Percentiles rank a stretch among this genome's conserved stretches.
These are phyloP conservation scores for Drosophila neutralis DNA, from an alignment of 2,888 invertebrate species.

Conservation along the genomic window DNA sequence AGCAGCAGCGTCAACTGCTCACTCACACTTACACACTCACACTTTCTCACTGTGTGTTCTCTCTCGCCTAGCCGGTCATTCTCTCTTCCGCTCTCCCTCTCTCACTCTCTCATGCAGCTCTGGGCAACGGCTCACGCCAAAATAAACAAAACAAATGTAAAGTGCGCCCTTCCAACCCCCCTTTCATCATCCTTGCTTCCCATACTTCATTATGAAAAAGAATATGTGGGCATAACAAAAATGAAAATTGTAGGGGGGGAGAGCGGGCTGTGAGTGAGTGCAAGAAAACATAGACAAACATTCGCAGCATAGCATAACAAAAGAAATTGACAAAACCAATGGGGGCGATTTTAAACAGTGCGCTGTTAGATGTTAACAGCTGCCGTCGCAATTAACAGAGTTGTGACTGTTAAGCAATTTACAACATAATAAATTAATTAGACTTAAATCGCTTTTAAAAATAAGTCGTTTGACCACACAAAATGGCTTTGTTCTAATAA, in stretches of 20 bases:
- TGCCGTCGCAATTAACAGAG: conserved; percentile 41
- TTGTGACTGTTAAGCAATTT: conserved; percentile 25
- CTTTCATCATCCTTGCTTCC: background rate
- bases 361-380: conserved; percentile 43
- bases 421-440: conserved; percentile 31
- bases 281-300: conserved; percentile 65
- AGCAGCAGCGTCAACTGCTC: conserved; percentile 41
- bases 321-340: conserved; percentile 55
- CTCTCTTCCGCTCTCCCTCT: conserved; percentile 25
- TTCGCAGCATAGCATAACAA: conserved; percentile 57
- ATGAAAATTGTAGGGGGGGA: conserved; percentile 67
- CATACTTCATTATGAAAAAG: conserved; percentile 59
- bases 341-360: conserved; percentile 18
- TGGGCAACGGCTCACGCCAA: conserved; percentile 72
- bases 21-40: conserved; percentile 27
- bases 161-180: conserved; percentile 56
- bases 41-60: conserved; percentile 5
- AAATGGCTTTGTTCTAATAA: background rate
- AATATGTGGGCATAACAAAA: conserved; percentile 78
- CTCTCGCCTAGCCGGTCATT: conserved; percentile 7
- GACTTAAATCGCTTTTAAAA: conserved; percentile 1
- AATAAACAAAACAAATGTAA: conserved; percentile 79
- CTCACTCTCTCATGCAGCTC: conserved; percentile 35
- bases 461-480: conserved; percentile 4
- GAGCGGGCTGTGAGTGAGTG: conserved; percentile 18